Percentiles rank a stretch among this genome's conserved stretches.
These are phyloP conservation scores for Prunella fulvescens DNA, from an alignment of 2,113 vertebrate species.

Conservation along the genomic window DNA sequence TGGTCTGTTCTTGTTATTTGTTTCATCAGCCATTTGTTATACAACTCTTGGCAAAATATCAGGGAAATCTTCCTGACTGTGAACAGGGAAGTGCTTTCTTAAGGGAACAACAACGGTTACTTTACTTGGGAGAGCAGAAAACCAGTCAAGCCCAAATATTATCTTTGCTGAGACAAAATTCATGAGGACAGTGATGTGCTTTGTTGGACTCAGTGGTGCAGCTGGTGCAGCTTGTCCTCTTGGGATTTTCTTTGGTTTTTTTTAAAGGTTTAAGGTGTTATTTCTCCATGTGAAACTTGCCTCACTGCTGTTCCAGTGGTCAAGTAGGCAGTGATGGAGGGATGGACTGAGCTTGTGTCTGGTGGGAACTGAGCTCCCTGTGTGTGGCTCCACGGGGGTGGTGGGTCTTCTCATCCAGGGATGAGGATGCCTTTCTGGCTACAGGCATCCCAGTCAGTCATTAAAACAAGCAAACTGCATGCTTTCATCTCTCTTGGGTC, in stretches of 20 bases:
- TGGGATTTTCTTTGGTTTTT: not conserved
- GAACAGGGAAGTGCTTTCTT: not conserved
- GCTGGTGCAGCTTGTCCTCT: not conserved
- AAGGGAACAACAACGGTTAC: not conserved
- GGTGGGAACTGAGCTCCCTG: not conserved
- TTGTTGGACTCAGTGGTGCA: not conserved
- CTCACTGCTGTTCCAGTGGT: not conserved
- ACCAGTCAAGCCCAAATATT: not conserved
- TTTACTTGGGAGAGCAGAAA: not conserved
- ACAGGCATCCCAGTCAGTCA: not conserved
- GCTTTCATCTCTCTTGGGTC: not conserved
- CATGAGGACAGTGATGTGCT: not conserved
- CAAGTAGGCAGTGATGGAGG: not conserved
- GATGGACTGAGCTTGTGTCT: not conserved
- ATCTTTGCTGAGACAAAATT: not conserved
- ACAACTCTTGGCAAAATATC: not conserved
- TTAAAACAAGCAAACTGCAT: not conserved
- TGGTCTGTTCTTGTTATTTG: conserved; percentile 11
- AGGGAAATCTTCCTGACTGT: not conserved
- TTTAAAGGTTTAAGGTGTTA: not conserved
- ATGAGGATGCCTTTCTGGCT: not conserved
- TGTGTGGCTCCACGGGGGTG: not conserved
- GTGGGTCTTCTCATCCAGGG: not conserved
- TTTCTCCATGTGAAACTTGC: not conserved
- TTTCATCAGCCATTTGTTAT: conserved; percentile 11